phyloP scores from a whole-genome alignment of 1,140 invertebrate genomes.

The Ceratitis capitata region DNA sequence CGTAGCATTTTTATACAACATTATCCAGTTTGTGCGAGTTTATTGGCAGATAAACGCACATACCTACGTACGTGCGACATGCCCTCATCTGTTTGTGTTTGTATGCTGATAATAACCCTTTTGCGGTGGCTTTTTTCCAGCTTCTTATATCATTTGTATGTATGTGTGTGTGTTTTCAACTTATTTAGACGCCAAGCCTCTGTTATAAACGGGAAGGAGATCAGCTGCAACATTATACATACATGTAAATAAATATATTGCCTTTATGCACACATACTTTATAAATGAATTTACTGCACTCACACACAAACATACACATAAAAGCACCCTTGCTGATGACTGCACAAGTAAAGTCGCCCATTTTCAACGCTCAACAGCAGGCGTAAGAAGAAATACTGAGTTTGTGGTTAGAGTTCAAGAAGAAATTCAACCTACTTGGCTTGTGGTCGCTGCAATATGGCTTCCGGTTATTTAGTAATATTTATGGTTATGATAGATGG shows the following conservation, averaged over 20 bases:
- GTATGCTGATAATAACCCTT: background rate
- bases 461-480: no score
- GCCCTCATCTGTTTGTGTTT: background rate
- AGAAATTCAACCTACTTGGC: background rate
- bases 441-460: background rate
- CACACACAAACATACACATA: background rate
- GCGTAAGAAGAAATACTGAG: background rate
- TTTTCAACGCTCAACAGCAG: background rate
- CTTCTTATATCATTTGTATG: constrained; percentile 25
- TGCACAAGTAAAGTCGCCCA: background rate
- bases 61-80: background rate
- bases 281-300: background rate
- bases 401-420: background rate
- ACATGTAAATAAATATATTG: background rate
- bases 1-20: background rate
- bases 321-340: background rate
- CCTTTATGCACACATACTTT: background rate
- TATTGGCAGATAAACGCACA: background rate
- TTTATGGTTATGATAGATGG: no score
- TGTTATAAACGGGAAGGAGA: background rate
- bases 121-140: constrained; percentile 2
- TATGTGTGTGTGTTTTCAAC: background rate
- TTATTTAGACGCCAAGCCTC: background rate
- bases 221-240: background rate
- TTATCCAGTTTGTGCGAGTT: background rate